phyloP scores from a whole-genome alignment of 2,113 vertebrate species.

The Myiozetetes cayanensis region DNA sequence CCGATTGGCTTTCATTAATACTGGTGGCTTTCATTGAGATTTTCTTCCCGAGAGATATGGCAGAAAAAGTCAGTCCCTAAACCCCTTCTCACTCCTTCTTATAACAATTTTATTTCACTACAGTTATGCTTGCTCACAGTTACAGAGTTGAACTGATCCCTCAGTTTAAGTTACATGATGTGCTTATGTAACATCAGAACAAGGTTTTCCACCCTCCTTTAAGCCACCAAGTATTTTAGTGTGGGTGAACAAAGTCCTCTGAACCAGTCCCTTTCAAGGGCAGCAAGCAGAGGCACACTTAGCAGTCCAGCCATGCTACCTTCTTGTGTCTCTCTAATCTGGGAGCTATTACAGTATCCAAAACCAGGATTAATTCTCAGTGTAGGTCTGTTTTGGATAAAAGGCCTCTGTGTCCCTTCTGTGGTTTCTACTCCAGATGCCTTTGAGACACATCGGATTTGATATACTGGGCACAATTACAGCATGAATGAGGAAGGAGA shows the following conservation, averaged over 20 bases:
- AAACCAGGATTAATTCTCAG: conserved; percentile 3
- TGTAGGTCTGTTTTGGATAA: neutral
- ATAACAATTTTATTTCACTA: neutral
- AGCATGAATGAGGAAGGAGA: neutral
- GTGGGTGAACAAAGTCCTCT: neutral
- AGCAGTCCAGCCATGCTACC: neutral
- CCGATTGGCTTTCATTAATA: conserved; percentile 63
- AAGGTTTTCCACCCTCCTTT: neutral
- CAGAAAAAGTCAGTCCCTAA: conserved; percentile 35
- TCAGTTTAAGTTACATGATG: neutral
- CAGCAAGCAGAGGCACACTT: neutral
- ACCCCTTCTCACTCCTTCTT: neutral
- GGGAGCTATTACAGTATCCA: neutral
- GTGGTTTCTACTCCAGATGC: conserved; percentile 12
- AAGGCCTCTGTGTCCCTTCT: conserved; percentile 11
- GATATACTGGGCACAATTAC: neutral
- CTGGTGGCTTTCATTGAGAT: conserved; percentile 60
- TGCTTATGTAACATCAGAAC: neutral
- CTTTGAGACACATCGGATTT: conserved; percentile 6
- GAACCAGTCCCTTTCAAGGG: conserved; percentile 10
- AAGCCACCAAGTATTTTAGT: neutral
- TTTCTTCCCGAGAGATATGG: conserved; percentile 6
- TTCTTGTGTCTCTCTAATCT: neutral
- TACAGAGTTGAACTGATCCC: conserved; percentile 8
- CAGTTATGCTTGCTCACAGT: neutral